Evolutionary conservation across 2,888 invertebrate genomes (phyloP).

Genomic region (Mimachlamys varia): DNA sequence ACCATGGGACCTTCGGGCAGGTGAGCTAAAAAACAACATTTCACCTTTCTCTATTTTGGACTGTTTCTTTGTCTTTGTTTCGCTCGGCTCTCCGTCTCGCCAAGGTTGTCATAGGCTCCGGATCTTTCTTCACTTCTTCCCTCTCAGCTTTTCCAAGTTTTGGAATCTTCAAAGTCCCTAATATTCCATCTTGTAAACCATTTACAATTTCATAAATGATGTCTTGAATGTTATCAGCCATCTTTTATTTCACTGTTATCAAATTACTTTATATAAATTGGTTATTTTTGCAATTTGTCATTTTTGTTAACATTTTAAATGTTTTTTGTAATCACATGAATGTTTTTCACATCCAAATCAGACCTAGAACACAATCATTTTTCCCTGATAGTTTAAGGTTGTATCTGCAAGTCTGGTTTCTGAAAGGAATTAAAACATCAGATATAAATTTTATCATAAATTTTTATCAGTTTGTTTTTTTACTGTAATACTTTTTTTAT

Average conservation of each 20-base stretch:
- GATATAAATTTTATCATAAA: too few species aligned
- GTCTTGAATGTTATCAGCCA: constrained; percentile 61
- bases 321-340: too few species aligned
- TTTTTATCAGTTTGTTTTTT: too few species aligned
- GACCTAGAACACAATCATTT: too few species aligned
- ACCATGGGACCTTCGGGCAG: too few species aligned
- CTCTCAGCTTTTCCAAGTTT: constrained; percentile 59
- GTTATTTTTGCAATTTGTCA: neutral
- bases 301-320: neutral
- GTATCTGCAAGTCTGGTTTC: too few species aligned
- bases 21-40: too few species aligned
- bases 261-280: neutral
- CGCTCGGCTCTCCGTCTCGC: constrained; percentile 71
- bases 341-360: too few species aligned
- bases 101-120: constrained; percentile 68
- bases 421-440: too few species aligned
- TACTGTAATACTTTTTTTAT: too few species aligned
- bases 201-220: constrained; percentile 56
- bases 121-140: constrained; percentile 46
- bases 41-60: neutral
- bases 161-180: constrained; percentile 65
- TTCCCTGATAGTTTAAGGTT: too few species aligned
- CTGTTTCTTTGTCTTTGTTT: constrained; percentile 55
- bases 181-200: constrained; percentile 65
- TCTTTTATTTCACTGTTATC: constrained; percentile 41